Evolutionary conservation across 2,113 vertebrate species (phyloP).

Genomic region (Collichthys lucidus): DNA sequence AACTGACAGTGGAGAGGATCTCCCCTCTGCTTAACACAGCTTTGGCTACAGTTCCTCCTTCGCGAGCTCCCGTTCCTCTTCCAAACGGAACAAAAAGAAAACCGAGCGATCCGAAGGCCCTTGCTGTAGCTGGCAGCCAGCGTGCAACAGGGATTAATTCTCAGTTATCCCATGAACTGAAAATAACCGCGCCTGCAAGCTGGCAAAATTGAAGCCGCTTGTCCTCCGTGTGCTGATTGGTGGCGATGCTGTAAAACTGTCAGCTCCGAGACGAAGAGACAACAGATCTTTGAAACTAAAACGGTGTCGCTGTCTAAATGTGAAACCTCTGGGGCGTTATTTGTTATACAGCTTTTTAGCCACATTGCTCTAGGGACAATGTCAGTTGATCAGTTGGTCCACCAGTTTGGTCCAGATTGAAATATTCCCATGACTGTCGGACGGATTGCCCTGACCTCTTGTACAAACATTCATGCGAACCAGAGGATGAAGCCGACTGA

Average conservation of each 20-base stretch:
- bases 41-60: constrained; percentile 35
- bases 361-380: background rate
- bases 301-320: constrained; percentile 44
- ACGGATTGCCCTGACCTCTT: background rate
- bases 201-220: constrained; percentile 67
- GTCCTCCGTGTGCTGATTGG: constrained; percentile 36
- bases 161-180: constrained; percentile 59
- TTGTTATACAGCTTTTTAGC: constrained; percentile 21
- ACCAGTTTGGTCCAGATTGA: background rate
- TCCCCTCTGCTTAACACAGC: constrained; percentile 37
- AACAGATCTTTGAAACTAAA: constrained; percentile 51
- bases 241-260: constrained; percentile 58
- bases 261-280: constrained; percentile 55
- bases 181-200: constrained; percentile 75
- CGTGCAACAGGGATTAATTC: constrained; percentile 37
- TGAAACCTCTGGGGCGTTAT: constrained; percentile 37
- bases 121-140: constrained; percentile 32
- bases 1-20: constrained; percentile 31
- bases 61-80: constrained; percentile 15
- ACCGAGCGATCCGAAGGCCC: constrained; percentile 26
- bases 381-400: background rate
- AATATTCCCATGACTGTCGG: background rate
- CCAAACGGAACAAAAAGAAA: constrained; percentile 56
- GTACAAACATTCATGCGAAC: background rate
- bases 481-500: background rate